A percentile compares a stretch with the other conserved stretches of the same genome.
These are phyloP conservation scores for Ferrisia virgata DNA, from an alignment of 2,888 invertebrate species.

Conservation along the genomic window DNA sequence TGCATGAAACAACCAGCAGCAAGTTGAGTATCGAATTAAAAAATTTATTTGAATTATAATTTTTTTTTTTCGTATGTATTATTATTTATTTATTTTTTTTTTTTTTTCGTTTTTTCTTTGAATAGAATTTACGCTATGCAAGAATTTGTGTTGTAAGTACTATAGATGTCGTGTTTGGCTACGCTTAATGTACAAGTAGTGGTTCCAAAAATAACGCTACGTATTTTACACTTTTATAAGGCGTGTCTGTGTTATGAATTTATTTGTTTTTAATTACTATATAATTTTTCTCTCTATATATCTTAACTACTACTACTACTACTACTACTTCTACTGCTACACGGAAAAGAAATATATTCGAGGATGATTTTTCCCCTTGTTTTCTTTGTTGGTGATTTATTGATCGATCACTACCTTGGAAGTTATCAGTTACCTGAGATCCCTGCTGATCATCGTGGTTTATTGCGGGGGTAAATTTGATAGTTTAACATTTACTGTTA, in stretches of 20 bases:
- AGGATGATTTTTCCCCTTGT: slow-evolving; percentile 1
- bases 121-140: not conserved
- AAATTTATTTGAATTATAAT: not conserved
- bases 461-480: not conserved
- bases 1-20: not conserved
- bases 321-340: not conserved
- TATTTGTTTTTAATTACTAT: slow-evolving; percentile 26
- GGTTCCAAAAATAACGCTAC: slow-evolving; percentile 21
- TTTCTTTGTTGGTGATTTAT: slow-evolving; percentile 5
- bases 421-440: not conserved
- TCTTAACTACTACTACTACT: not conserved
- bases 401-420: not conserved
- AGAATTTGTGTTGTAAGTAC: slow-evolving; percentile 5
- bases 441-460: slow-evolving; percentile 8
- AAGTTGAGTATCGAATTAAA: not conserved
- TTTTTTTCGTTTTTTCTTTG: not conserved
- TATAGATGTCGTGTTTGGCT: slow-evolving; percentile 8
- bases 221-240: slow-evolving; percentile 22
- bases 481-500: not conserved
- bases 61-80: not conserved
- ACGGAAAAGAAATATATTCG: slow-evolving; percentile 26
- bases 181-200: slow-evolving; percentile 9
- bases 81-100: too few relatives aligned
- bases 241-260: slow-evolving; percentile 29
- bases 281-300: slow-evolving; percentile 14